Percentiles rank a stretch among this genome's conserved stretches.
These are phyloP conservation scores for Falco columbarius DNA, from an alignment of 2,797 vertebrate species.

Conservation along the genomic window DNA sequence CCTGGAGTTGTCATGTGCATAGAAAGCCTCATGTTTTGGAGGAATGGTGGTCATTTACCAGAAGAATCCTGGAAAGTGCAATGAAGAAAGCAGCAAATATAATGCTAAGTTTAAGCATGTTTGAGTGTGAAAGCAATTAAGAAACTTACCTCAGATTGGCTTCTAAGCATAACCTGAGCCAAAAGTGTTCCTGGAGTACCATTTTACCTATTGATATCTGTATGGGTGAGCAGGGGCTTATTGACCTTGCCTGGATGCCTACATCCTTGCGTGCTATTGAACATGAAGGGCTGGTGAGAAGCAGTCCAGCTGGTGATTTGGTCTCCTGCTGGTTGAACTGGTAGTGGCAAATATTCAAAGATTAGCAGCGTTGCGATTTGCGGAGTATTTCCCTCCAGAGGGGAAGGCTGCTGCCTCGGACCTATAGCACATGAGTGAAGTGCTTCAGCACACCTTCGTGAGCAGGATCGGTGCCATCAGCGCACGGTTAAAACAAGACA, in stretches of 20 bases:
- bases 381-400: not conserved
- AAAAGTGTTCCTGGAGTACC: not conserved
- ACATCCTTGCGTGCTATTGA: not conserved
- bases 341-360: not conserved
- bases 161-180: not conserved
- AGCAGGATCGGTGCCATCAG: not conserved
- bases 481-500: conserved; percentile 13
- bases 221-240: not conserved
- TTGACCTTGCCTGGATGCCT: not conserved
- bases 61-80: not conserved
- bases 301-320: not conserved
- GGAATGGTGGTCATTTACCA: not conserved
- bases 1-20: accelerated
- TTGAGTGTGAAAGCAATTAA: not conserved
- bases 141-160: not conserved
- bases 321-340: not conserved
- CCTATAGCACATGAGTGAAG: not conserved
- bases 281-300: not conserved
- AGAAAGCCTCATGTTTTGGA: not conserved
- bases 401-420: not conserved
- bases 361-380: conserved; percentile 9
- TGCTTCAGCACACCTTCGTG: not conserved
- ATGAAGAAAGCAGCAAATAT: not conserved
- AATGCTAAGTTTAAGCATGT: not conserved
- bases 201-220: accelerated